Evolutionary conservation across 92 coral and sea anemone genomes (phyloP).

Genomic region (Pocillopora meandrina): DNA sequence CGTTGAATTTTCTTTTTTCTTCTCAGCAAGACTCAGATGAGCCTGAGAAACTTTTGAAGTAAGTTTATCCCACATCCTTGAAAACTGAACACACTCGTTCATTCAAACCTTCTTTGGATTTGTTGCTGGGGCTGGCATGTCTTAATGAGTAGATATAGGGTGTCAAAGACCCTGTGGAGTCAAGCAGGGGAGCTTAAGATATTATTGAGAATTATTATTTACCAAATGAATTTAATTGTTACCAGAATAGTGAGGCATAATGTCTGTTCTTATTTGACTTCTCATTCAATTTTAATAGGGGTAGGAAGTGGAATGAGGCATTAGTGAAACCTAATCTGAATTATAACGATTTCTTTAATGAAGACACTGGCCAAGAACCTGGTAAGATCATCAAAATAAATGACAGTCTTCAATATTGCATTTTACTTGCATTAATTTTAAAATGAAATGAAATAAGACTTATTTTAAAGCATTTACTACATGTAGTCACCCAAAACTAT

Average conservation of each 20-base stretch:
- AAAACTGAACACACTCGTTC: not conserved
- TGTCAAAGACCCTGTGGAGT: no score
- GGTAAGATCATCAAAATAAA: constrained; percentile 48
- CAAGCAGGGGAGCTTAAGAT: no score
- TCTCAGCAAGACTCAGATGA: constrained; percentile 54
- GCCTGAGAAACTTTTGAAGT: constrained; percentile 75
- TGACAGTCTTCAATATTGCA: no score
- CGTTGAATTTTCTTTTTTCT: not conserved
- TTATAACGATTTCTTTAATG: constrained; percentile 90
- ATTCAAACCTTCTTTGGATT: not conserved
- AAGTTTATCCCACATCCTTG: constrained; percentile 29
- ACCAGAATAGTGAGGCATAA: no score
- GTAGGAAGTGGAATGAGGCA: constrained; percentile 86
- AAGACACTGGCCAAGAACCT: constrained; percentile 83
- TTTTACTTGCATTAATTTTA: not conserved
- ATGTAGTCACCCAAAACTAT: no score
- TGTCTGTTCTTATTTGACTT: not conserved
- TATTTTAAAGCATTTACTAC: not conserved
- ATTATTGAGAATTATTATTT: no score
- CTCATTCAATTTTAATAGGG: constrained; percentile 47
- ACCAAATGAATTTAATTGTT: no score
- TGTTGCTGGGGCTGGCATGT: no score
- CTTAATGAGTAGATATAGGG: no score
- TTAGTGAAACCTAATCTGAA: constrained; percentile 90
- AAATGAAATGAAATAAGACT: not conserved